Percentiles rank a stretch among this genome's conserved stretches.
phyloP scores from a whole-genome alignment of 1,140 invertebrate genomes.

The Anoplolepis gracilipes region DNA sequence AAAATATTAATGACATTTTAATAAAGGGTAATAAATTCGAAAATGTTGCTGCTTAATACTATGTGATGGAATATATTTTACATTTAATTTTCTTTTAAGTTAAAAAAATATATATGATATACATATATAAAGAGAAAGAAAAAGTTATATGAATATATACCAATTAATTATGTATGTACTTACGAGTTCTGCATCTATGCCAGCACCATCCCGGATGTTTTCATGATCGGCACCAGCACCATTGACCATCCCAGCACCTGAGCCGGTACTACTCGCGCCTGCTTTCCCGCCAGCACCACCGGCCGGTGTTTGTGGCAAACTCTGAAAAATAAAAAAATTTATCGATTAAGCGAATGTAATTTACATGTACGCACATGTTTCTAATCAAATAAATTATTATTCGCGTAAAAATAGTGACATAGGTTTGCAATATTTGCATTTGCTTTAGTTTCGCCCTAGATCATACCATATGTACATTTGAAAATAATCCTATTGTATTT shows the following conservation, averaged over 20 bases:
- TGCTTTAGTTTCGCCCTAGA: background rate
- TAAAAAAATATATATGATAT: background rate
- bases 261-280: constrained; percentile 74
- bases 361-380: background rate
- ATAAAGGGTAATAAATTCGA: background rate
- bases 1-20: no score
- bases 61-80: background rate
- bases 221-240: constrained; percentile 81
- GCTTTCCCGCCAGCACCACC: constrained; percentile 82
- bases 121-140: no score
- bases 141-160: background rate
- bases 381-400: background rate
- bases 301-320: constrained; percentile 86
- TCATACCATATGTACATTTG: background rate
- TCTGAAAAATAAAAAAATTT: constrained; percentile 81
- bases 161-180: constrained; percentile 63
- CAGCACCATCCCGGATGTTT: constrained; percentile 80
- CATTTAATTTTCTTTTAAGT: constrained; percentile 9
- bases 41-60: background rate
- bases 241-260: constrained; percentile 80
- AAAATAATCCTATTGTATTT: constrained; percentile 15
- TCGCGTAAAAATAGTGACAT: background rate
- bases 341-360: background rate
- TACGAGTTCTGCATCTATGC: constrained; percentile 83
- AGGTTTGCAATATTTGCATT: background rate